Evolutionary conservation across 2,888 invertebrate genomes (phyloP).

Genomic region (Tiliacea aurago): DNA sequence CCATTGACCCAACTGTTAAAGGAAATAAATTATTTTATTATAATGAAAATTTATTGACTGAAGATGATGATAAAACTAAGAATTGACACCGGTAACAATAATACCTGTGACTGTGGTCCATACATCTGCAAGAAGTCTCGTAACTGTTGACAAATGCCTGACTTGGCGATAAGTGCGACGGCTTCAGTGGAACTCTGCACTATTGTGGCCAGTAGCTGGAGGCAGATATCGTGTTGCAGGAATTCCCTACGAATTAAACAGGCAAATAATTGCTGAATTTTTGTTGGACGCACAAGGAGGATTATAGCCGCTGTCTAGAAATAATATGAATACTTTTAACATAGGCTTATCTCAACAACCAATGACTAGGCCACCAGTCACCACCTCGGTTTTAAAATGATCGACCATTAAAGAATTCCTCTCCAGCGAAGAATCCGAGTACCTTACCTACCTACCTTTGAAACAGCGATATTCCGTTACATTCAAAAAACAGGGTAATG

Average conservation of each 20-base stretch:
- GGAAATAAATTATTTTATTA: too few species aligned
- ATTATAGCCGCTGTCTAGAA: too few species aligned
- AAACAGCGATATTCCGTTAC: conserved; percentile 80
- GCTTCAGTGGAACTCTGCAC: conserved; percentile 70
- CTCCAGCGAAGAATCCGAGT: too few species aligned
- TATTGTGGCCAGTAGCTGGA: conserved; percentile 79
- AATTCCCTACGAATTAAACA: conserved; percentile 68
- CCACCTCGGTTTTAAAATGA: not conserved
- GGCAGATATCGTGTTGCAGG: conserved; percentile 73
- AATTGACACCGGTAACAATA: not conserved
- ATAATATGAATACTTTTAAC: too few species aligned
- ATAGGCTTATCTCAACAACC: too few species aligned
- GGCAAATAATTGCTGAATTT: not conserved
- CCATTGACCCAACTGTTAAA: conserved; percentile 81
- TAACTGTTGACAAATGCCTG: conserved; percentile 68
- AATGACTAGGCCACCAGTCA: not conserved
- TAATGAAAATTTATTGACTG: too few species aligned
- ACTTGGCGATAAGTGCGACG: conserved; percentile 56
- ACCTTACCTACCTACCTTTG: conserved; percentile 68
- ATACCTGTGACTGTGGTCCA: conserved; percentile 76
- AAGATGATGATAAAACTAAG: not conserved
- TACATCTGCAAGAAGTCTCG: conserved; percentile 70
- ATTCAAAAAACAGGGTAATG: conserved; percentile 75
- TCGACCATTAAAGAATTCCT: not conserved
- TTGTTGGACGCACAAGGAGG: not conserved